Evolutionary conservation across 2,888 invertebrate species (phyloP), one percentile per base, ranked within the genome.

Genomic region (Herminia tarsipennalis): DNA sequence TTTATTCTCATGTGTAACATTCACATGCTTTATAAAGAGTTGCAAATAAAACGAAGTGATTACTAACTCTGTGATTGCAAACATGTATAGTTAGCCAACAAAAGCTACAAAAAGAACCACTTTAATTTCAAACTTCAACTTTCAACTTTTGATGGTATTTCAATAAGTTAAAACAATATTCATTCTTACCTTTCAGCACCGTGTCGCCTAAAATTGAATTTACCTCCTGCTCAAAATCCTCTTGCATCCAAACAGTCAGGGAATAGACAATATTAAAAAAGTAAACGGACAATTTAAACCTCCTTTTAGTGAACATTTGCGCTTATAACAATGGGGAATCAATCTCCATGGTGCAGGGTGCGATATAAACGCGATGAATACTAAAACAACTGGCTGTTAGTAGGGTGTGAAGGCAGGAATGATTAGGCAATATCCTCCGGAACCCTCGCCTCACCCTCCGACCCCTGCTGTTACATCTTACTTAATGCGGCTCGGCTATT

Each of bases 401-500:
- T 83, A 83, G 89, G 88, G 90, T 85, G 89, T 78, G 88, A 87
- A 86, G 76, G 85, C 82, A 79, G 81, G 86, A 76, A 88, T 91
- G 90, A 91, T 90, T 88, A 86, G 90, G 88, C 90, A 89, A 91
- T 90, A 89, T 88, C 85, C 86, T 80, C 79, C 70, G 73, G 56
- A 71, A 74, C 88, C 86, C 83, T 79, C 78, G 73, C 57, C 76
- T 71, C 75, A 67, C 79, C 80, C 81, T 73, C 66, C 78, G 80
- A 79, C 83, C 81, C 84, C 82, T 78, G 70, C 76, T 61, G 81
- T 73, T 81, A 88, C 86, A 80, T 86, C 87, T 88, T 81, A 88
- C 85, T 88, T 87, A 88, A 86, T 84, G 82, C 81, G 69, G 80
- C 76, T 70, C 76, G 73, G 66, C 74, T 71, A 73, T 73, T 78